phyloP scores from a whole-genome alignment of 2,797 vertebrate species.

The Tangara arthus region DNA sequence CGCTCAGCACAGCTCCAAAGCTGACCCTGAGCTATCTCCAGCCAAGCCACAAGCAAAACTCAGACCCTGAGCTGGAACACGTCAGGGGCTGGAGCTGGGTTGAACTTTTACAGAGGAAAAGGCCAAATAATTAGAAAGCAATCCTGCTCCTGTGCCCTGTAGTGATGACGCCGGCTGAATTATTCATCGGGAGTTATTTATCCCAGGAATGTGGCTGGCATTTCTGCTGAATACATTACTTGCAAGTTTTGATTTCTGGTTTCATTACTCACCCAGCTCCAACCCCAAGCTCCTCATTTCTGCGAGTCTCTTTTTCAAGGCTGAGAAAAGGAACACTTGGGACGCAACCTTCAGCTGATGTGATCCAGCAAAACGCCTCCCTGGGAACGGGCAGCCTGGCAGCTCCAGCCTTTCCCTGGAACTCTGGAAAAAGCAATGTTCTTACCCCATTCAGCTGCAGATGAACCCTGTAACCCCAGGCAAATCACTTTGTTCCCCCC shows the following conservation, averaged over 20 bases:
- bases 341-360: slow-evolving; percentile 35
- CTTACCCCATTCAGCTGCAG: slow-evolving; percentile 1
- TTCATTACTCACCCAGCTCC: slow-evolving; percentile 47
- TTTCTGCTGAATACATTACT: slow-evolving; percentile 55
- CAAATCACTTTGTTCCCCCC: background rate
- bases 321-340: slow-evolving; percentile 53
- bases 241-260: slow-evolving; percentile 58
- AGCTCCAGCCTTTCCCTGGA: background rate
- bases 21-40: background rate
- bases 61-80: background rate
- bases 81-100: background rate
- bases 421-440: background rate
- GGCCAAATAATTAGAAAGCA: slow-evolving; percentile 30
- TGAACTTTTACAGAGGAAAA: slow-evolving; percentile 30
- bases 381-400: slow-evolving; percentile 44
- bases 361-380: background rate
- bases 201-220: slow-evolving; percentile 43
- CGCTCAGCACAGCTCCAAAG: background rate
- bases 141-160: slow-evolving; percentile 1
- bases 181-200: slow-evolving; percentile 60
- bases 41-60: background rate
- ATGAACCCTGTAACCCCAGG: background rate
- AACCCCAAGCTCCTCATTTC: slow-evolving; percentile 1
- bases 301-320: slow-evolving; percentile 5
- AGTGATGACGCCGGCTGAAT: slow-evolving; percentile 49